These are phyloP conservation scores for Folsomia manolachei DNA, from an alignment of 2,888 invertebrate species.

Conservation along the genomic window DNA sequence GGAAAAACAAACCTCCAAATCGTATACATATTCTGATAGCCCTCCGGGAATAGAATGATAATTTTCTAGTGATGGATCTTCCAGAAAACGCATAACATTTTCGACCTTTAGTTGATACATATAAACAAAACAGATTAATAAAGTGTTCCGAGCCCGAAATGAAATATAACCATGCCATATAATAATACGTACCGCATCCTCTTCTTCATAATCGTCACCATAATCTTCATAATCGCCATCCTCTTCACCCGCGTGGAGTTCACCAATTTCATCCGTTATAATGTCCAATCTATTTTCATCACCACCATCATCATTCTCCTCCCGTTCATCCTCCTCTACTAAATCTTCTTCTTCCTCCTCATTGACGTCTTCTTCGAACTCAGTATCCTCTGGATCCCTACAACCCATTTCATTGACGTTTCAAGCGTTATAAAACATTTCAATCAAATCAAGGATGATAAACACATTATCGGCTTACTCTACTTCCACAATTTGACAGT, in stretches of 20 bases:
- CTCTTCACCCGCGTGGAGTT: neutral
- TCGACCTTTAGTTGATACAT: neutral
- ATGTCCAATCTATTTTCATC: neutral
- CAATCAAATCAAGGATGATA: too few relatives aligned
- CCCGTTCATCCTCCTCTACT: constrained; percentile 1
- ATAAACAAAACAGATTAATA: neutral
- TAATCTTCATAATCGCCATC: neutral
- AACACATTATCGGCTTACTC: too few relatives aligned
- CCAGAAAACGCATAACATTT: neutral
- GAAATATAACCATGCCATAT: too few relatives aligned
- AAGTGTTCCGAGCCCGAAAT: too few relatives aligned
- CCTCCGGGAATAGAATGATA: neutral
- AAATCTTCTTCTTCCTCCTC: neutral
- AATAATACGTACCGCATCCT: too few relatives aligned
- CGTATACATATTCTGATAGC: constrained; percentile 5
- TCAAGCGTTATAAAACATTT: too few relatives aligned
- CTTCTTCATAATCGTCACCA: constrained; percentile 1
- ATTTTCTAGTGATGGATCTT: neutral
- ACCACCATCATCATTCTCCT: neutral
- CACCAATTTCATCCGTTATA: neutral
- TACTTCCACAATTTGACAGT: neutral
- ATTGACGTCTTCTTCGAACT: too few relatives aligned
- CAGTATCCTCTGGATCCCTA: neutral
- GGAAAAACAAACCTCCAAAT: neutral
- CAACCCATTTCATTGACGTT: neutral